phyloP scores from a whole-genome alignment of 2,797 vertebrate species.

The Dermochelys coriacea region DNA sequence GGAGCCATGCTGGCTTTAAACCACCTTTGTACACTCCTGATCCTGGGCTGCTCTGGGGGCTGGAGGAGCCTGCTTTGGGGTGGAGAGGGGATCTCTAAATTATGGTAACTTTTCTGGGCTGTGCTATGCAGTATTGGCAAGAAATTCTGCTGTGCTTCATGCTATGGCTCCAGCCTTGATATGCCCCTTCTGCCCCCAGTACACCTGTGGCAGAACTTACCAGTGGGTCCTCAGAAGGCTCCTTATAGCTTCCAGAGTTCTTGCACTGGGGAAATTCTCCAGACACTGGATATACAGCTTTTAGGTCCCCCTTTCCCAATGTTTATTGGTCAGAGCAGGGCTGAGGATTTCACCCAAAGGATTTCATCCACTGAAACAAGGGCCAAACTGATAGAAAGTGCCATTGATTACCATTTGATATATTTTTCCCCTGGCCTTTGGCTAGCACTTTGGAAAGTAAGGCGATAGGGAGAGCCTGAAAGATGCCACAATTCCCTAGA shows the following conservation, averaged over 20 bases:
- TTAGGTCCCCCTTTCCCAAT: background rate
- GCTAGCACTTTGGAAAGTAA: background rate
- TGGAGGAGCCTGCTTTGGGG: no score
- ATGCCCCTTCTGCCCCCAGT: no score
- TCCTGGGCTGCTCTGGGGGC: background rate
- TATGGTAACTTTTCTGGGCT: no score
- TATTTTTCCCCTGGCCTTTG: background rate
- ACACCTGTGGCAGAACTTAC: no score
- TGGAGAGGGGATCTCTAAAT: no score
- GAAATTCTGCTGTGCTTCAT: no score
- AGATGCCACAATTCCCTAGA: rapidly evolving
- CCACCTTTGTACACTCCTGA: no score
- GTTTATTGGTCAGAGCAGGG: background rate
- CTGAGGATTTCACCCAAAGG: rapidly evolving
- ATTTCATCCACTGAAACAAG: background rate
- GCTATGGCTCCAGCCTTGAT: no score
- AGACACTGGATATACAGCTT: background rate
- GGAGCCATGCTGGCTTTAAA: background rate
- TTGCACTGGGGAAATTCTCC: no score
- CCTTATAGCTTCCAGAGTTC: no score
- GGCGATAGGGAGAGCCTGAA: background rate
- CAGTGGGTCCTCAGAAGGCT: no score
- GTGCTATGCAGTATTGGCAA: no score
- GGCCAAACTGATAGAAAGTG: background rate
- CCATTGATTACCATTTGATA: background rate